Evolutionary conservation across 2,888 invertebrate genomes (phyloP).

Genomic region (Tuta absoluta): DNA sequence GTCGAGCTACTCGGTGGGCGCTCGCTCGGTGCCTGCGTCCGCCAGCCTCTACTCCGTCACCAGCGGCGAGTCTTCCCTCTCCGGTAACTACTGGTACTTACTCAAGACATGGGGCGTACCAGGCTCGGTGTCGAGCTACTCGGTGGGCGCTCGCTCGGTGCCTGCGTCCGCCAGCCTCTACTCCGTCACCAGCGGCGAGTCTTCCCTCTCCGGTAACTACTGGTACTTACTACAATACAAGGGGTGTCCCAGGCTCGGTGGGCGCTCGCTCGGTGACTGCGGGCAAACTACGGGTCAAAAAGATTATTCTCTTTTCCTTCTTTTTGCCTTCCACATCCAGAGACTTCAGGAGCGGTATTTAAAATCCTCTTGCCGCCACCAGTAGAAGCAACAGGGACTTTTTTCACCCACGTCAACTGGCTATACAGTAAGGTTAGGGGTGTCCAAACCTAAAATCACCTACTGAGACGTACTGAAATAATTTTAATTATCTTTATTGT

Average conservation of each 20-base stretch:
- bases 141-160: constrained; percentile 84
- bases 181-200: constrained; percentile 90
- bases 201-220: constrained; percentile 84
- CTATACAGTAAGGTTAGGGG: too few relatives aligned
- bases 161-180: constrained; percentile 93
- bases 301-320: too few relatives aligned
- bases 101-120: constrained; percentile 83
- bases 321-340: too few relatives aligned
- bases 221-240: constrained; percentile 69
- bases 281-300: too few relatives aligned
- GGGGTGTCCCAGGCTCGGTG: constrained; percentile 86
- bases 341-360: too few relatives aligned
- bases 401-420: too few relatives aligned
- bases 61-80: constrained; percentile 88
- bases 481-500: too few relatives aligned
- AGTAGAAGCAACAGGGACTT: too few relatives aligned
- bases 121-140: constrained; percentile 86
- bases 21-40: constrained; percentile 87
- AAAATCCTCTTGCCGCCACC: too few relatives aligned
- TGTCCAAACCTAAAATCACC: too few relatives aligned
- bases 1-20: constrained; percentile 86
- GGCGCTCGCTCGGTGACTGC: too few relatives aligned
- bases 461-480: too few relatives aligned
- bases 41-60: constrained; percentile 93
- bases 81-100: constrained; percentile 69